phyloP scores from a whole-genome alignment of 2,113 vertebrate species.

The Chaetura pelagica region DNA sequence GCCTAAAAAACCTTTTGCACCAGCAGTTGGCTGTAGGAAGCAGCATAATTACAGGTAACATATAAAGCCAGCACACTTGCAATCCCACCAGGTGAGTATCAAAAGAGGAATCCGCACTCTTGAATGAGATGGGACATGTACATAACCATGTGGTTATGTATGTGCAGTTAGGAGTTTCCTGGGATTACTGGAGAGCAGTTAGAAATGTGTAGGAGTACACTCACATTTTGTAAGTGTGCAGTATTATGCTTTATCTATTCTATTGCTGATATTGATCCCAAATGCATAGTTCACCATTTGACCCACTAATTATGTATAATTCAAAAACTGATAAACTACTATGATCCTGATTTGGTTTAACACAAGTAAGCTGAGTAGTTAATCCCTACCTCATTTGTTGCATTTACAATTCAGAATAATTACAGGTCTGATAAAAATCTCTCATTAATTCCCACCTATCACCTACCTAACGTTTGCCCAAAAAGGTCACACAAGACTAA shows the following conservation, averaged over 20 bases:
- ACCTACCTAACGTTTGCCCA: neutral
- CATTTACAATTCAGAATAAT: neutral
- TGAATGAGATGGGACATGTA: rapidly evolving
- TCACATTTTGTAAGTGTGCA: neutral
- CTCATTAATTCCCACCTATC: neutral
- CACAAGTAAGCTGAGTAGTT: neutral
- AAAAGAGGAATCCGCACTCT: rapidly evolving
- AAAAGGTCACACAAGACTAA: neutral
- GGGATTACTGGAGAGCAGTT: neutral
- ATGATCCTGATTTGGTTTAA: neutral
- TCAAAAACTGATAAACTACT: neutral
- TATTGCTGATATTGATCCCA: neutral
- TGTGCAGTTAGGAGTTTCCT: neutral
- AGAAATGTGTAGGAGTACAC: neutral
- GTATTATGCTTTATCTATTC: neutral
- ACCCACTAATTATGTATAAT: neutral
- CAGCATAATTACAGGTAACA: neutral
- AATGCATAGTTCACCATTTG: neutral
- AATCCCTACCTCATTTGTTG: neutral
- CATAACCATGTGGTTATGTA: rapidly evolving
- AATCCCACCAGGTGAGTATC: rapidly evolving
- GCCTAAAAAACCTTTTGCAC: rapidly evolving
- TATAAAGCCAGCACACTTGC: neutral
- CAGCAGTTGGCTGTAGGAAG: rapidly evolving
- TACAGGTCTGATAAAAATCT: neutral